Base-by-base conservation (phyloP, 2,113 vertebrate species). In the Egretta garzetta region DNA sequence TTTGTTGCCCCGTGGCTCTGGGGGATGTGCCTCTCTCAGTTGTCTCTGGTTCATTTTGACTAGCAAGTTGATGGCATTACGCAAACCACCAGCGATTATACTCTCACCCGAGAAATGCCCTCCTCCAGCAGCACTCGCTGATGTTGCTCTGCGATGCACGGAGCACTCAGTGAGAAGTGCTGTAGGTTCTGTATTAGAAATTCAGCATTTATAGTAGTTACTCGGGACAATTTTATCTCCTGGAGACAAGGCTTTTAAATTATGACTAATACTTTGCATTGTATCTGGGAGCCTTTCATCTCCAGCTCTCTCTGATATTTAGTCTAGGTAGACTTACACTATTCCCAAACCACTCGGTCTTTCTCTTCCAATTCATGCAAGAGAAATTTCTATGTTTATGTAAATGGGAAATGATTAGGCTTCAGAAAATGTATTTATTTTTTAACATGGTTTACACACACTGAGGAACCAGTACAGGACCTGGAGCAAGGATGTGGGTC, bases 201-300 rank as follows among this genome's bases (percentile, higher is more conserved):
- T 59, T 32, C 80, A 88, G 47, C 68, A 47, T 77, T 95, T 88
- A 63, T 47, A 41, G 41, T 8, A 73, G 66, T 82, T 93, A 73
- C 32, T 37, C 52, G 77, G 93, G 91, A 55, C 86, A 88, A 80
- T 80, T 95, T 91, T 73, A 81, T 91, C 62, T 85, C 66, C 77
- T 73, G 77, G 92, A 96, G 80, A 71, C 47, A 43, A 47, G 45
- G 63, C 37, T 96, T 93, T 94, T 88, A 86, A 93, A 91, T 94
- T n/a, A 58, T 89, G 80, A 85, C 77, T 91, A 79, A 85, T 82
- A 35, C 45, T 35, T 82, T 52, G 49, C 33, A 26, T 33, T 56
- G 33, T 86, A 75, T 71, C 55, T 62, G 33, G 15, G 73, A 88
- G 30, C 13, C 58, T 97, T 88, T 96, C 53, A 68, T 88, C 84